A percentile compares a stretch with the other conserved stretches of the same genome.
These are phyloP conservation scores for Aphelenchoides besseyi DNA, from an alignment of 1,140 invertebrate genomes.

Conservation along the genomic window DNA sequence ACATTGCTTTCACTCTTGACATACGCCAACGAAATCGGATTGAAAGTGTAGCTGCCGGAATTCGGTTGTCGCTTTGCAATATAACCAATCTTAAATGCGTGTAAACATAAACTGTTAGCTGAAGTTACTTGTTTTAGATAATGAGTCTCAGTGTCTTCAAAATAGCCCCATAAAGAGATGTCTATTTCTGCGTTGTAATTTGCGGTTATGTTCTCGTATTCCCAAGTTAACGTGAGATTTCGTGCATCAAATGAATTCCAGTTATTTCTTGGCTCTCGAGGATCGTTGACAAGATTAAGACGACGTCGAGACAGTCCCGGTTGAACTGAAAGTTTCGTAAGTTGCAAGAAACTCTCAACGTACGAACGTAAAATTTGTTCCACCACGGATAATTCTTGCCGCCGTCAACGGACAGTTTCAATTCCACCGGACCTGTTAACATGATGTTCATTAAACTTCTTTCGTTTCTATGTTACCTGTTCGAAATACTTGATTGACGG, in stretches of 20 bases:
- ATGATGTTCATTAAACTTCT: neutral
- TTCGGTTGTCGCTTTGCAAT: conserved; percentile 42
- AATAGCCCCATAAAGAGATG: conserved; percentile 40
- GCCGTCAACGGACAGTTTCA: conserved; percentile 68
- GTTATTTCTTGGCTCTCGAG: conserved; percentile 39
- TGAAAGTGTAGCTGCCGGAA: conserved; percentile 35
- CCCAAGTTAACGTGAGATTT: conserved; percentile 46
- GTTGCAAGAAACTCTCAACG: conserved; percentile 22
- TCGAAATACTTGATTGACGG: conserved; percentile 67
- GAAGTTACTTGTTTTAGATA: conserved; percentile 32
- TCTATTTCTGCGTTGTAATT: conserved; percentile 42
- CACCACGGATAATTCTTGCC: conserved; percentile 77
- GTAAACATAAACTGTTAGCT: conserved; percentile 6
- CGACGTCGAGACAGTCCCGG: conserved; percentile 32
- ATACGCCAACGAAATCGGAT: conserved; percentile 34
- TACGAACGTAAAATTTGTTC: conserved; percentile 50
- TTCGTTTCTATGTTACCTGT: too few relatives aligned
- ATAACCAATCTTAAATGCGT: conserved; percentile 33
- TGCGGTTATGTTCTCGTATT: conserved; percentile 43
- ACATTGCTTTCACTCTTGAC: neutral
- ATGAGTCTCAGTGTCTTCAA: conserved; percentile 48
- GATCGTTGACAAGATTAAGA: conserved; percentile 42
- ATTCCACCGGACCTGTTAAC: conserved; percentile 79
- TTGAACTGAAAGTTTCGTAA: conserved; percentile 42
- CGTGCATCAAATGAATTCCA: conserved; percentile 43